A percentile compares a stretch with the other conserved stretches of the same genome.
These are phyloP conservation scores for Cheilosia pagana DNA, from an alignment of 2,888 invertebrate species.

Conservation along the genomic window DNA sequence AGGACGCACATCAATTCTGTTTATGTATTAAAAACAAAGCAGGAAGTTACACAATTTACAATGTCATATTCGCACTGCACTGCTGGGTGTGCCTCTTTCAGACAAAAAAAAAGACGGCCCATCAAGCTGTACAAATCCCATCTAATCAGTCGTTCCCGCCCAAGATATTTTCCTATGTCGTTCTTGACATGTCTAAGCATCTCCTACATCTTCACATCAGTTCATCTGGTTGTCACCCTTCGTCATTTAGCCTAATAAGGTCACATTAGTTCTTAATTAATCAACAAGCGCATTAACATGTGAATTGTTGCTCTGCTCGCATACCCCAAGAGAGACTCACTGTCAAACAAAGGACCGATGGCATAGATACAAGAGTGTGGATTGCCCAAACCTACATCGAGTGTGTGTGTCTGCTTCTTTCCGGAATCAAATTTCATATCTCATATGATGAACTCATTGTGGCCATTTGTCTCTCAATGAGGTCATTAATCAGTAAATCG, in stretches of 20 bases:
- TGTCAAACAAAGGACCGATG: conserved; percentile 20
- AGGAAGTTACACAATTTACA: conserved; percentile 33
- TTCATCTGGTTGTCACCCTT: conserved; percentile 51
- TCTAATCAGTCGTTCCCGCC: conserved; percentile 16
- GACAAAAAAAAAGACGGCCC: background rate
- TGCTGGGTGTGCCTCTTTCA: conserved; percentile 1
- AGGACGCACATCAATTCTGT: background rate
- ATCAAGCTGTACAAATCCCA: background rate
- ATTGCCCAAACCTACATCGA: conserved; percentile 13
- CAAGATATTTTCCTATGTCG: conserved; percentile 14
- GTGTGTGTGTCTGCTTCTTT: conserved; percentile 28
- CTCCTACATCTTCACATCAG: conserved; percentile 44
- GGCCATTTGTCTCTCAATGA: conserved; percentile 36
- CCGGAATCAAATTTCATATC: conserved; percentile 43
- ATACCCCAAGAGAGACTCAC: conserved; percentile 10
- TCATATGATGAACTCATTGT: conserved; percentile 38
- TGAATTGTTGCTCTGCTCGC: conserved; percentile 21
- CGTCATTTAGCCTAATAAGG: conserved; percentile 51
- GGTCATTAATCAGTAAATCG: conserved; percentile 60
- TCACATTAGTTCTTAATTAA: conserved; percentile 72
- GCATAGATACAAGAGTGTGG: conserved; percentile 20
- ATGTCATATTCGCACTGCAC: background rate
- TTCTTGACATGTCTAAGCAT: conserved; percentile 7
- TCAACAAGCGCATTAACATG: conserved; percentile 64
- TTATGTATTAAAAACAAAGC: conserved; percentile 22